Base-by-base conservation (phyloP, 2,113 vertebrate genomes). In the Hyla sarda region DNA sequence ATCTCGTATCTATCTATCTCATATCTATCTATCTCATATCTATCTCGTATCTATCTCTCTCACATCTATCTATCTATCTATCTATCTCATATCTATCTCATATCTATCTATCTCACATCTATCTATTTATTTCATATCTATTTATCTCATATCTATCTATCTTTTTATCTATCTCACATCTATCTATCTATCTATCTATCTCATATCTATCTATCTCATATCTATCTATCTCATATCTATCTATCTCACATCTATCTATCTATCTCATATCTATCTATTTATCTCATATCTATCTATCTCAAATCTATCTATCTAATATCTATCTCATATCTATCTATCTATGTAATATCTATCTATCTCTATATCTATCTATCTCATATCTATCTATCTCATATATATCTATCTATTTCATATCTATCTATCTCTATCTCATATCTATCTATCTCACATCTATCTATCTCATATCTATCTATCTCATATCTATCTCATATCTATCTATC, bases 321-420 rank as follows among this genome's bases (percentile, higher is more conserved):
- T 62, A 62, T 69, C 65, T 69, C n/a, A n/a, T n/a, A 69, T 69
- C 60, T 65, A 65, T 65, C 60, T 34, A 69, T 69, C 65, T 34
- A 69, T 69, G 30, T 69, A 5, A 1, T 32, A 69, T 69, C 65
- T 34, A 69, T 34, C 65, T 69, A 34, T 69, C 65, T 69, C 32
- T 69, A 28, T 34, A 34, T 69, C 60, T 30, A 65, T 65, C 62
- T 67, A 67, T 67, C 62, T 67, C n/a, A n/a, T n/a, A 32, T 67
- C 62, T 34, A 34, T 69, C 60, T 65, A 65, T 65, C 60, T 65
- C 13, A 2, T 67, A 67, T 67, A 25, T 67, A 67, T 67, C 62
- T 67, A 32, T 67, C 62, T 67, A 69, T 69, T 30, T 69, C 13
- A 6, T 54, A 54, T 54, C 52, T 67, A 67, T 67, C 28, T 54